Percentiles rank a stretch among this genome's conserved stretches.
phyloP scores from a whole-genome alignment of 2,888 invertebrate species.

The Coremacera marginata region DNA sequence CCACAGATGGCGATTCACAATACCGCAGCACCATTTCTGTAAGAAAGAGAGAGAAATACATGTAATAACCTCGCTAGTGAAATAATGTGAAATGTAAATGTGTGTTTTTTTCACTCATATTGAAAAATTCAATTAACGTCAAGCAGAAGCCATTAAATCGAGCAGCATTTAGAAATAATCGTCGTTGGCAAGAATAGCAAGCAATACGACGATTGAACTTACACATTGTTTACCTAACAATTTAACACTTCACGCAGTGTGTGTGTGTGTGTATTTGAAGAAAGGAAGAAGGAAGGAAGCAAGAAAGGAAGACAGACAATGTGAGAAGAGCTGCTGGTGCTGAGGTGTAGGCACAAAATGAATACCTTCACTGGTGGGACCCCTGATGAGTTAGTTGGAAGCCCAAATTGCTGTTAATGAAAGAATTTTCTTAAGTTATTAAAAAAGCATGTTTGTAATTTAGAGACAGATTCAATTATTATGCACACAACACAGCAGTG shows the following conservation, averaged over 20 bases:
- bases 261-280: too few relatives aligned
- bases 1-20: conserved; percentile 70
- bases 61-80: neutral
- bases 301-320: neutral
- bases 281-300: neutral
- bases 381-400: too few relatives aligned
- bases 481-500: too few relatives aligned
- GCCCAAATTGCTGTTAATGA: too few relatives aligned
- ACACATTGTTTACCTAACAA: conserved; percentile 5
- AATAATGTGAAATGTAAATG: neutral
- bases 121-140: neutral
- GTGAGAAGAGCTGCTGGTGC: neutral
- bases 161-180: neutral
- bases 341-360: neutral
- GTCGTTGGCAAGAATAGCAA: neutral
- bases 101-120: neutral
- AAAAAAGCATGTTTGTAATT: too few relatives aligned
- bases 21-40: conserved; percentile 67
- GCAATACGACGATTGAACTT: neutral
- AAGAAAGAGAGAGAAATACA: conserved; percentile 41
- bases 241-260: conserved; percentile 8
- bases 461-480: too few relatives aligned
- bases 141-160: neutral
- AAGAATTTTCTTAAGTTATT: too few relatives aligned
- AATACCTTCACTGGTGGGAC: neutral